A percentile compares a stretch with the other conserved stretches of the same genome.
phyloP scores from a whole-genome alignment of 2,113 vertebrate species.

The Camelus bactrianus region DNA sequence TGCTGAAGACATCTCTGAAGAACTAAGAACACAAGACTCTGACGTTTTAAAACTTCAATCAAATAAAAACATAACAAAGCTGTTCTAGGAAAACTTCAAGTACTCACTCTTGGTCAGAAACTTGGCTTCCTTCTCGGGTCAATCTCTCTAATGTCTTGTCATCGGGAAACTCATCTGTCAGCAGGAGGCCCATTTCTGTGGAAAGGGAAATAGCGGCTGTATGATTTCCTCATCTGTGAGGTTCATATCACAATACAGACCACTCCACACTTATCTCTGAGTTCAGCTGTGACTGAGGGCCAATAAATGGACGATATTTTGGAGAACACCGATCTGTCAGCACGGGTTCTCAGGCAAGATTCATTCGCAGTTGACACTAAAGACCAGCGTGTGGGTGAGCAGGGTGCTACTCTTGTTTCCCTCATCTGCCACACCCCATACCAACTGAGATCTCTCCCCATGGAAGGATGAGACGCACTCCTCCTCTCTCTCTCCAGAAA shows the following conservation, averaged over 20 bases:
- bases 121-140: neutral
- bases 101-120: constrained; percentile 80
- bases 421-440: neutral
- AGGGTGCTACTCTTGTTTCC: neutral
- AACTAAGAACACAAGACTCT: constrained; percentile 79
- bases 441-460: neutral
- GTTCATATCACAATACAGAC: constrained; percentile 29
- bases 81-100: neutral
- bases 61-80: neutral
- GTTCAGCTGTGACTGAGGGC: neutral
- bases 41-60: constrained; percentile 30
- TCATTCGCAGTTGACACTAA: neutral
- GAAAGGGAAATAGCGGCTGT: constrained; percentile 57
- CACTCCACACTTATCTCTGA: neutral
- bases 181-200: constrained; percentile 78
- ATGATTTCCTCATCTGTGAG: neutral
- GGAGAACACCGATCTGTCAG: neutral
- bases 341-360: neutral
- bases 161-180: neutral
- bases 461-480: neutral
- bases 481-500: neutral
- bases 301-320: neutral
- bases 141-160: neutral
- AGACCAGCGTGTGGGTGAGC: neutral
- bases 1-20: constrained; percentile 82